These are phyloP conservation scores for Pseudomyrmex pallidus DNA, from an alignment of 1,140 invertebrate genomes.

Conservation along the genomic window DNA sequence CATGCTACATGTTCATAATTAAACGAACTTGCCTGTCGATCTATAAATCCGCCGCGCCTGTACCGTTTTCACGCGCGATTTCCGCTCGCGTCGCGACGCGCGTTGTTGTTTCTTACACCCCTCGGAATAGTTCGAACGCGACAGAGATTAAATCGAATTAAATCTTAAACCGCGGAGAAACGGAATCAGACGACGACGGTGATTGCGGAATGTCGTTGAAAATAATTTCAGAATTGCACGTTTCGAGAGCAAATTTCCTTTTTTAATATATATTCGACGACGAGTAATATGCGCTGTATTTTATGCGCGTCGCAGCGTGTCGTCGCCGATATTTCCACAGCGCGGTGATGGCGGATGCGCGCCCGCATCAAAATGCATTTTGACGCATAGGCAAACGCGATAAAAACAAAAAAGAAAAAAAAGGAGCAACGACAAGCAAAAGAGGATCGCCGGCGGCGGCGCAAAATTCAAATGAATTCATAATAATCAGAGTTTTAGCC, in stretches of 20 bases:
- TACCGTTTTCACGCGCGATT: constrained; percentile 13
- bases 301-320: constrained; percentile 63
- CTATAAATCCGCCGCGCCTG: neutral
- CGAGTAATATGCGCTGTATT: constrained; percentile 66
- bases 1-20: constrained; percentile 33
- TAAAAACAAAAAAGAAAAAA: constrained; percentile 32
- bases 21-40: constrained; percentile 26
- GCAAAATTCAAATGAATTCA: constrained; percentile 58
- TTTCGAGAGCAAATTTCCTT: constrained; percentile 22
- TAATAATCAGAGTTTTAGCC: constrained; percentile 52
- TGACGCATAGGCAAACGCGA: constrained; percentile 38
- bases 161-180: neutral
- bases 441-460: neutral
- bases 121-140: no score
- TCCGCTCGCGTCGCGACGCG: neutral
- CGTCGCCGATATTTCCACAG: constrained; percentile 39
- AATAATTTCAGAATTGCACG: neutral
- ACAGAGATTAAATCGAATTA: neutral
- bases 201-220: no score
- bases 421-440: constrained; percentile 17
- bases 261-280: constrained; percentile 45
- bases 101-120: neutral
- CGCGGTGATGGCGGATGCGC: constrained; percentile 32
- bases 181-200: neutral
- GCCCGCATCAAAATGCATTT: constrained; percentile 55